Evolutionary conservation across 1,140 invertebrate genomes (phyloP), one percentile per base, ranked within the genome.

Genomic region (Eulimnadia texana): DNA sequence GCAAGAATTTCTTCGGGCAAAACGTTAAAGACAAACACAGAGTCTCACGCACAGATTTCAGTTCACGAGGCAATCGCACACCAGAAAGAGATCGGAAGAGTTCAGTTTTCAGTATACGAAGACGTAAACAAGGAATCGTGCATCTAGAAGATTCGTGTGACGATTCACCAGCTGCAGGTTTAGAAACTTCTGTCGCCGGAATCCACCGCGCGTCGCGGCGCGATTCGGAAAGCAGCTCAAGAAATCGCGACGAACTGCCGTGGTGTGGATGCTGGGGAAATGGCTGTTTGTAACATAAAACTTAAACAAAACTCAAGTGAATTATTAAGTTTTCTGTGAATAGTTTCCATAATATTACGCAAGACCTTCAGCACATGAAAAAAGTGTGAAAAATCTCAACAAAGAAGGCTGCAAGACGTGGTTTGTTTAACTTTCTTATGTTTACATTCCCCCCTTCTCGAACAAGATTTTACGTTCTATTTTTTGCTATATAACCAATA

Each of bases 241-340:
- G 59, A 11, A 62, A 67, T 24, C 66, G 55, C 28, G 63, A 65
- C 29, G 87, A 82, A 69, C 84, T 88, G 65, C 88, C 87, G 0
- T 90, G 88, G 87, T 90, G 86, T 67, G 87, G 84, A 0, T 90
- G 88, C 67, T 90, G 87, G 86, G 88, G 88, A 13, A 89, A 89
- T 64, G 86, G 86, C 2, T 90, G 88, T 42, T 42, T 42, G 16
- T 16, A 42, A 42, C 33, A 16, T 6, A 42, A 42, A 42, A 9
- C 16, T 6, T 9, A 42, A 9, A 42, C 6, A 42, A 42, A 42
- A 6, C 33, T 42, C 33, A 16, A 42, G 33, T 42, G 16, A 9
- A 42, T 9, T 9, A 42, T 9, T 42, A n/a, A n/a, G n/a, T n/a
- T n/a, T n/a, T n/a, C n/a, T n/a, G n/a, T n/a, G n/a, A n/a, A n/a